A percentile compares a stretch with the other conserved stretches of the same genome.
Conservation (phyloP, 2,113 vertebrate species). For the Pionites leucogaster region DNA sequence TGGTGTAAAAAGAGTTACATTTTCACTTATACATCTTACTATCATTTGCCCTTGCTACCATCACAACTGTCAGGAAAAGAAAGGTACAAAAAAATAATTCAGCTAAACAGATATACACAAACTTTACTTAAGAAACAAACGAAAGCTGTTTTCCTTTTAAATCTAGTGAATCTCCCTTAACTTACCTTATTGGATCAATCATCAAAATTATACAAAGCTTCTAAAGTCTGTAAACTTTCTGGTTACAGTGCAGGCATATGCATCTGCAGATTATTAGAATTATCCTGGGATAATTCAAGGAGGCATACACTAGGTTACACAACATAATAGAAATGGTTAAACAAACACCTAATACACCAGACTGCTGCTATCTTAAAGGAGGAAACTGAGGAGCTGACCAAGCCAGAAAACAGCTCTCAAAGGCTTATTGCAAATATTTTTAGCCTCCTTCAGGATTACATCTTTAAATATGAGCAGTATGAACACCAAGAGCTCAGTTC, state of each 20-base stretch:
- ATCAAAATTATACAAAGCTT: constrained; percentile 17
- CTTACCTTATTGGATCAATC: constrained; percentile 11
- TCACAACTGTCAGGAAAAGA: constrained; percentile 10
- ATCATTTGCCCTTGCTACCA: not conserved
- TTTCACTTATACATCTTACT: not conserved
- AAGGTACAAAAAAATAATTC: not conserved
- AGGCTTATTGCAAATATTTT: not conserved
- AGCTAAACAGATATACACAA: not conserved
- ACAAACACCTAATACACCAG: constrained; percentile 17
- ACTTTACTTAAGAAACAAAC: constrained; percentile 38
- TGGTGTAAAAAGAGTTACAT: not conserved
- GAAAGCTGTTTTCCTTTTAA: constrained; percentile 17
- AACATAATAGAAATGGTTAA: constrained; percentile 37
- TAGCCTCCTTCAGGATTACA: not conserved
- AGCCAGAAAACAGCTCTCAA: not conserved
- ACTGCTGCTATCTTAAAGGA: not conserved
- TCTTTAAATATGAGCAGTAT: not conserved
- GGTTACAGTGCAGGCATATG: constrained; percentile 19
- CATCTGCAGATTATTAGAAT: constrained; percentile 52
- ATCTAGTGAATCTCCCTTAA: not conserved
- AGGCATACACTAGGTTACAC: not conserved
- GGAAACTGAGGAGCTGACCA: not conserved
- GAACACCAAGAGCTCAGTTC: constrained; percentile 2
- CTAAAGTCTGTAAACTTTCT: constrained; percentile 14
- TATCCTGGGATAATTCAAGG: constrained; percentile 36